A percentile compares a stretch with the other conserved stretches of the same genome.
These are phyloP conservation scores for Cherax quadricarinatus DNA, from an alignment of 1,140 invertebrate genomes.

Conservation along the genomic window DNA sequence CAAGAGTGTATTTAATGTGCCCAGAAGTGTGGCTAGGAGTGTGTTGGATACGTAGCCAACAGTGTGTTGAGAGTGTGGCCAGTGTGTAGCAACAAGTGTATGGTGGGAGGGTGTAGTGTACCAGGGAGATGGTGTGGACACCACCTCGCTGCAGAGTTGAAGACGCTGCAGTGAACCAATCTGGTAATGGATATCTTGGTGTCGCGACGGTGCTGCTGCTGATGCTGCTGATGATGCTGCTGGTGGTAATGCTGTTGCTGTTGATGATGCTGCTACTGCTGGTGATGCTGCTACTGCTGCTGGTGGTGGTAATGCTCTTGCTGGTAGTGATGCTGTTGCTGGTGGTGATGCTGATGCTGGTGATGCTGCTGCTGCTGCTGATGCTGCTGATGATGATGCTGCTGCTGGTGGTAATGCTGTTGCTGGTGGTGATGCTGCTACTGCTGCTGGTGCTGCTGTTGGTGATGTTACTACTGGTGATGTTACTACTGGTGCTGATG, in stretches of 20 bases:
- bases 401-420: too few relatives aligned
- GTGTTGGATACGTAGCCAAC: too few relatives aligned
- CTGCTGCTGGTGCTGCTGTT: background rate
- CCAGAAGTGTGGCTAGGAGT: too few relatives aligned
- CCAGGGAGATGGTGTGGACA: too few relatives aligned
- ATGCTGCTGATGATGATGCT: background rate
- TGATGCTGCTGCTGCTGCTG: background rate
- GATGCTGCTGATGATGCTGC: background rate
- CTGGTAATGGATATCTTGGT: background rate
- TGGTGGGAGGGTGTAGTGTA: background rate
- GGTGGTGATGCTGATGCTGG: background rate
- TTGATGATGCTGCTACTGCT: background rate
- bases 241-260: background rate
- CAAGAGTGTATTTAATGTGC: too few relatives aligned
- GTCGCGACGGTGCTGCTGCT: background rate
- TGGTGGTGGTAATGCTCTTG: background rate
- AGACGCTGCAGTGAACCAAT: constrained; percentile 2
- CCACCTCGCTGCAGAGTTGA: background rate
- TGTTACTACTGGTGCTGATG: background rate
- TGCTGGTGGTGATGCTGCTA: background rate
- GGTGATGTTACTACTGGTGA: background rate
- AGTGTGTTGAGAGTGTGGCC: too few relatives aligned
- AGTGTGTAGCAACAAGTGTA: background rate
- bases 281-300: background rate
- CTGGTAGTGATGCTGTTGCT: background rate